Percentiles rank a stretch among this genome's conserved stretches.
Evolutionary conservation across 1,140 invertebrate genomes (phyloP).

Genomic region (Drosophila setifemur): DNA sequence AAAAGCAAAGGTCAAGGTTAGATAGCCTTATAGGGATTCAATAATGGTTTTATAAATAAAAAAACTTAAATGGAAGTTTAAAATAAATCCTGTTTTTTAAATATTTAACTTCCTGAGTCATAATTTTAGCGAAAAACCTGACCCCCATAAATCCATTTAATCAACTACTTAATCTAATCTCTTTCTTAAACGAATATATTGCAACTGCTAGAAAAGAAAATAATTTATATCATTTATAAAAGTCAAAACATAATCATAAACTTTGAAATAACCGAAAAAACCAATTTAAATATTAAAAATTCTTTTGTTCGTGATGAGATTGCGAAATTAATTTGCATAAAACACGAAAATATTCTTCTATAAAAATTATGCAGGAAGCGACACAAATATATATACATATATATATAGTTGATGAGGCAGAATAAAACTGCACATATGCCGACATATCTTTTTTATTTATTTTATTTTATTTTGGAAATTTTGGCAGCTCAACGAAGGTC

Average conservation of each 20-base stretch:
- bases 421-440: background rate
- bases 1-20: constrained; percentile 55
- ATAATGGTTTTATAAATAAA: background rate
- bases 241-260: constrained; percentile 27
- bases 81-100: no score
- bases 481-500: constrained; percentile 3
- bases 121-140: background rate
- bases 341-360: constrained; percentile 20
- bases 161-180: constrained; percentile 11
- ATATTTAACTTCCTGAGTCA: no score
- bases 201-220: background rate
- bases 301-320: constrained; percentile 37
- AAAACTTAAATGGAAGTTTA: background rate
- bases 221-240: constrained; percentile 29
- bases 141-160: background rate
- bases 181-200: constrained; percentile 2
- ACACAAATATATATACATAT: background rate
- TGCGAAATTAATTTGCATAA: constrained; percentile 28
- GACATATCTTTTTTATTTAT: background rate
- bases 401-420: no score
- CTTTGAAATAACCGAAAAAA: constrained; percentile 18
- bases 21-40: background rate
- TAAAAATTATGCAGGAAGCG: constrained; percentile 32
- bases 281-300: constrained; percentile 46
- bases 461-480: background rate